Percentiles rank a stretch among this genome's conserved stretches.
These are phyloP conservation scores for Paradisaea rubra DNA, from an alignment of 2,113 vertebrate genomes.

Conservation along the genomic window DNA sequence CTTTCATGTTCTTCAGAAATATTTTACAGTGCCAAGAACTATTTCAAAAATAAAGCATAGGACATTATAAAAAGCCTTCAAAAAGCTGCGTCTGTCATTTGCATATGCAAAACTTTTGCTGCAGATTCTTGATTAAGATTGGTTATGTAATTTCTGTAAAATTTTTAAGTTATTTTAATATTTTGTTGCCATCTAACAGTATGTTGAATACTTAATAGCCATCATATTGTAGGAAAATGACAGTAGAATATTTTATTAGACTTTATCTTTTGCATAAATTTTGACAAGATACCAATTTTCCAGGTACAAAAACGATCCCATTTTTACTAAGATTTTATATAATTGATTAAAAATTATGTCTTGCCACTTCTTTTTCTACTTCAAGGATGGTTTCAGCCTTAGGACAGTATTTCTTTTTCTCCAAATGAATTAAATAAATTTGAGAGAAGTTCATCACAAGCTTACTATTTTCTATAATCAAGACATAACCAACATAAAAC, in stretches of 20 bases:
- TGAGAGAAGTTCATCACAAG: not conserved
- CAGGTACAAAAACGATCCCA: not conserved
- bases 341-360: not conserved
- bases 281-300: not conserved
- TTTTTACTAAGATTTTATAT: not conserved
- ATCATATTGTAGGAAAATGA: not conserved
- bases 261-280: not conserved
- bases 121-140: not conserved
- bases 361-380: not conserved
- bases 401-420: not conserved
- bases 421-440: not conserved
- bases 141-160: not conserved
- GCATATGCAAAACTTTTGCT: not conserved
- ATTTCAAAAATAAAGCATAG: conserved; percentile 27
- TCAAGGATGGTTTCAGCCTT: not conserved
- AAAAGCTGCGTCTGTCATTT: conserved; percentile 27
- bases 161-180: not conserved
- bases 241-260: not conserved
- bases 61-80: not conserved
- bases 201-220: not conserved
- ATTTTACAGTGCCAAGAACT: conserved; percentile 21
- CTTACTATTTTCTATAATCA: not conserved
- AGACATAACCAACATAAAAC: not conserved
- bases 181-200: not conserved
- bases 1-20: conserved; percentile 35